phyloP scores from a whole-genome alignment of 2,888 invertebrate species.

The Tetheella fluctuosa region DNA sequence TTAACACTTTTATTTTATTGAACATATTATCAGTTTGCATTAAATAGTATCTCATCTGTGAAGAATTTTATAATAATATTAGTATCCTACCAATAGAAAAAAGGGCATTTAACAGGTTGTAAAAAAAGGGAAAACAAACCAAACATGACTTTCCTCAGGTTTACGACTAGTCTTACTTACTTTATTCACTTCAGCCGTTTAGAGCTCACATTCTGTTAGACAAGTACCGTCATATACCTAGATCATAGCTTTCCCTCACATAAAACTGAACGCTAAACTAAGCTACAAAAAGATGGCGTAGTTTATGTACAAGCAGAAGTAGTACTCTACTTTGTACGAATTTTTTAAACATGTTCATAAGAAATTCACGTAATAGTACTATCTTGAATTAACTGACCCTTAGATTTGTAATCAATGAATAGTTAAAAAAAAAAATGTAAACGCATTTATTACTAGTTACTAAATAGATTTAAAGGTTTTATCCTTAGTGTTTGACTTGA shows the following conservation, averaged over 20 bases:
- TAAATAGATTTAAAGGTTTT: no score
- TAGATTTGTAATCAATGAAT: no score
- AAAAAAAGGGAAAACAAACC: conserved; percentile 27
- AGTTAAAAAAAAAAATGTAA: no score
- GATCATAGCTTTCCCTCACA: conserved; percentile 24
- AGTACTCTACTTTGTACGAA: not conserved
- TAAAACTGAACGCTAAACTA: conserved; percentile 23
- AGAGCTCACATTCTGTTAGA: conserved; percentile 10
- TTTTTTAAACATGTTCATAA: not conserved
- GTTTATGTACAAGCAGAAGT: not conserved
- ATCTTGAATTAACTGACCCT: no score
- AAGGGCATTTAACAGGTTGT: no score
- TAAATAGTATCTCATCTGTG: no score
- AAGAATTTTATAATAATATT: not conserved
- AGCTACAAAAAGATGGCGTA: not conserved
- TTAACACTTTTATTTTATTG: not conserved
- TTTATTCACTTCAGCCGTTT: conserved; percentile 30
- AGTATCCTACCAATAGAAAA: no score
- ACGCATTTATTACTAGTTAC: no score
- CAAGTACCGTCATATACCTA: conserved; percentile 25
- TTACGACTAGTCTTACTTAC: conserved; percentile 28
- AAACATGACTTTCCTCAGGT: conserved; percentile 16
- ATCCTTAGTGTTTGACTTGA: no score
- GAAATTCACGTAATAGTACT: no score
- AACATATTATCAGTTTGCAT: no score